Conservation (phyloP, 2,113 vertebrate species). For the Connochaetes taurinus region DNA sequence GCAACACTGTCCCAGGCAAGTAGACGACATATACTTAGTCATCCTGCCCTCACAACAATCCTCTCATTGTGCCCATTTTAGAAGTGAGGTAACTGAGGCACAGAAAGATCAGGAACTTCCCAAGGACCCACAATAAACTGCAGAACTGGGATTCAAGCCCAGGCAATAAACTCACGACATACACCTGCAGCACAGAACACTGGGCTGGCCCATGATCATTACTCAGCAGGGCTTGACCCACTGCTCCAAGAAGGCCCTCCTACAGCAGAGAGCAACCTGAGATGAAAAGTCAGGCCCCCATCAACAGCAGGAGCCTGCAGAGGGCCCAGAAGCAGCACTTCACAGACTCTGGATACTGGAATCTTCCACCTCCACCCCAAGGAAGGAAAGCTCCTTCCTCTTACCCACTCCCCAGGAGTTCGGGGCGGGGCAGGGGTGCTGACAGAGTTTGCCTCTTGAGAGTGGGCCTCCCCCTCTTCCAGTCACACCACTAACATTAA, state of each 20-base stretch:
- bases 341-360: neutral
- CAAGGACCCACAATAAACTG: neutral
- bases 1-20: neutral
- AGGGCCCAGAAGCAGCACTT: neutral
- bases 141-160: neutral
- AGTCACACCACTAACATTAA: neutral
- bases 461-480: neutral
- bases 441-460: neutral
- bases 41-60: neutral
- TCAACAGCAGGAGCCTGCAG: neutral
- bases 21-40: accelerated
- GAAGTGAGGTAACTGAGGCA: neutral
- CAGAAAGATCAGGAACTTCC: neutral
- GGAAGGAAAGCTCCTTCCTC: neutral
- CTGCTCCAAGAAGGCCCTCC: neutral
- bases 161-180: accelerated
- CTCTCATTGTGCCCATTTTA: too few species aligned
- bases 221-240: neutral
- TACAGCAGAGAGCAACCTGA: neutral
- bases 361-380: neutral
- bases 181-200: neutral
- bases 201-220: neutral
- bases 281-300: neutral
- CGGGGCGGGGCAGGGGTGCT: accelerated
- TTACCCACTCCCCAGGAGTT: neutral